These are phyloP conservation scores for Perithous albicinctus DNA, from an alignment of 2,888 invertebrate genomes.

Conservation along the genomic window DNA sequence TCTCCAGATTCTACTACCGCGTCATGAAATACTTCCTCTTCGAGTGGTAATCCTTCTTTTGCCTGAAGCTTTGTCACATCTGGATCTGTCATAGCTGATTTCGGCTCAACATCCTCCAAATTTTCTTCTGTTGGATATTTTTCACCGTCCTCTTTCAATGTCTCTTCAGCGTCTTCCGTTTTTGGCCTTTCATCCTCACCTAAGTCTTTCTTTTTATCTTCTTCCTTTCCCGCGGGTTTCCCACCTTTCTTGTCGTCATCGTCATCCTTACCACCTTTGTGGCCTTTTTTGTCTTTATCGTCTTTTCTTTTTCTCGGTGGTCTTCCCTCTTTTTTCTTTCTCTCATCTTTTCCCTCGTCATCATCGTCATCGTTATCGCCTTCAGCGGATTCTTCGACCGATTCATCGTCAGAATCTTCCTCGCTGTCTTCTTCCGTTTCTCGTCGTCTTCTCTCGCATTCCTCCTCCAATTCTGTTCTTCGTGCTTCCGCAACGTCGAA, in stretches of 20 bases:
- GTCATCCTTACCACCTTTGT: constrained; percentile 58
- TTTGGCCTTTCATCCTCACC: constrained; percentile 21
- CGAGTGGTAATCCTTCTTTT: not conserved
- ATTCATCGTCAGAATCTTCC: constrained; percentile 68
- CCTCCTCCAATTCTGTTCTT: constrained; percentile 70
- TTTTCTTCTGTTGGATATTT: not conserved
- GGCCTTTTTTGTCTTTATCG: constrained; percentile 48
- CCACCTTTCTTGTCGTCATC: constrained; percentile 49
- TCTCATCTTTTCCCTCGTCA: constrained; percentile 1
- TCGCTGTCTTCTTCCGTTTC: constrained; percentile 66
- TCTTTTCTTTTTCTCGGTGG: constrained; percentile 32
- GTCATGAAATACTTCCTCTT: not conserved
- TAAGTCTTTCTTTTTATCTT: constrained; percentile 19
- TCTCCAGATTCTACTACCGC: not conserved
- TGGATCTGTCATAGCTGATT: not conserved
- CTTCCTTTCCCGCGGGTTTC: constrained; percentile 21
- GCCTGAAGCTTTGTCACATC: not conserved
- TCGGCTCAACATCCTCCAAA: constrained; percentile 38
- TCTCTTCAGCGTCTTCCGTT: constrained; percentile 30
- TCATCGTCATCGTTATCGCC: constrained; percentile 52
- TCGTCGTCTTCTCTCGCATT: constrained; percentile 68
- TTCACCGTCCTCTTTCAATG: constrained; percentile 24
- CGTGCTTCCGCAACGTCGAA: constrained; percentile 75
- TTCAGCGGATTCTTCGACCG: constrained; percentile 50
- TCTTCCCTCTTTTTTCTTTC: constrained; percentile 30